Base-by-base conservation (phyloP, 2,113 vertebrate genomes). In the Alouatta palliata region DNA sequence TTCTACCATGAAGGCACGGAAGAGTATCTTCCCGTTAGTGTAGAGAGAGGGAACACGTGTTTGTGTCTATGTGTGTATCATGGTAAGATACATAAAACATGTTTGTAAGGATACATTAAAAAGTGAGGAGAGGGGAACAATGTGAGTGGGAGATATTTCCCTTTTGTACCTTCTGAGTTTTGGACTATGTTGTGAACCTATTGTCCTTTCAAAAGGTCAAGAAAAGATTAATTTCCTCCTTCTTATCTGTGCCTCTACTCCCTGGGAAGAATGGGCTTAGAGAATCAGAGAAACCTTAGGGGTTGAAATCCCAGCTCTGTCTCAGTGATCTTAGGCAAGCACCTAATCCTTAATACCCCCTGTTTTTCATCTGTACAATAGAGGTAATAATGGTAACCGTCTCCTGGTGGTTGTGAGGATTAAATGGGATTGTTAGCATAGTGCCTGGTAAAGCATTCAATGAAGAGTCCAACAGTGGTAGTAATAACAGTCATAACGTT, bases 401-500 rank as follows among this genome's bases (percentile, higher is more conserved):
- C 66, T 76, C 20, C 1, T 25, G 5, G 54, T 27, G 54, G 21
- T 1, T 27, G 2, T 20, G 35, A 79, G 83, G 82, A 25, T n/a
- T 32, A 8, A 14, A 1, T 12, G 43, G 43, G 40, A 8, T 54
- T 25, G 35, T 47, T 43, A 47, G 85, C 32, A 2, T 6, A 3
- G 21, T 1, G 1, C 75, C 81, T 71, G 43, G 30, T 19, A 9
- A 45, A 52, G 61, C 1, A 49, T 23, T 49, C 23, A 9, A 3
- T 23, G 21, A 35, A 73, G n/a, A 37, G 49, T 10, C 17, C 0
- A 0, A 17, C 6, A 11, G 27, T 58, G 66, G 19, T 6, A 32
- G 32, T 32, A 1, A 4, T 5, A 23, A 14, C 7, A 40, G 8
- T 58, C 6, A 27, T 27, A 40, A 2, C 0, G 12, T 0, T 0